Percentiles rank a stretch among this genome's conserved stretches.
Conservation (phyloP, 1,140 invertebrate genomes). For the Neodiprion virginianus region DNA sequence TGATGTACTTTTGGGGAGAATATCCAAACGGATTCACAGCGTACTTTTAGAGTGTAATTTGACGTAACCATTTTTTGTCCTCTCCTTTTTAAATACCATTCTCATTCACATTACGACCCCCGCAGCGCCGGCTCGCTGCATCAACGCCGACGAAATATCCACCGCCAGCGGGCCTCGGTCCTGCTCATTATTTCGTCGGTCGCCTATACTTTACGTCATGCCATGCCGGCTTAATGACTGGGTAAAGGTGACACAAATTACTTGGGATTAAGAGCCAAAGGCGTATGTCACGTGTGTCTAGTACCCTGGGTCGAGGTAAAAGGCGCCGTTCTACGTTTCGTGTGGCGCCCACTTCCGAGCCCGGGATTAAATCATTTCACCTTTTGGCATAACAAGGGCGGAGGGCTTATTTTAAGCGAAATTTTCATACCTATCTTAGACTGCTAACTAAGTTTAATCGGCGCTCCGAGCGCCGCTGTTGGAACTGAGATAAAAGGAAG, state of each 20-base stretch:
- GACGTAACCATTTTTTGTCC: no score
- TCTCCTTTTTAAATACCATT: conserved; percentile 15
- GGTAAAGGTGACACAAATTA: not conserved
- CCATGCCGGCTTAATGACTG: not conserved
- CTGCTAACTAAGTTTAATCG: not conserved
- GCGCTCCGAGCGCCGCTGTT: not conserved
- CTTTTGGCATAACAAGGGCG: not conserved
- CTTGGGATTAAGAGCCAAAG: conserved; percentile 2
- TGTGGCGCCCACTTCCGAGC: not conserved
- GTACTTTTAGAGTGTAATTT: no score
- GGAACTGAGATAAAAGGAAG: not conserved
- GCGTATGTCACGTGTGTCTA: not conserved
- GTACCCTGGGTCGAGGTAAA: not conserved
- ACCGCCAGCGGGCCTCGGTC: not conserved
- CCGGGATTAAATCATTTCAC: not conserved
- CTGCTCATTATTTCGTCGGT: not conserved
- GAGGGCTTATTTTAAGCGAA: not conserved
- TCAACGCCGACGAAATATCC: no score
- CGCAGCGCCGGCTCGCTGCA: not conserved
- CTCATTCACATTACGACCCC: not conserved
- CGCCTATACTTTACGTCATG: no score
- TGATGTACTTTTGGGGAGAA: no score
- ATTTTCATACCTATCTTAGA: not conserved
- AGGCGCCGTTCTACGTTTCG: not conserved
- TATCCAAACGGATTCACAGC: no score